phyloP scores from a whole-genome alignment of 2,797 vertebrate species.

The Cossypha dichroa region DNA sequence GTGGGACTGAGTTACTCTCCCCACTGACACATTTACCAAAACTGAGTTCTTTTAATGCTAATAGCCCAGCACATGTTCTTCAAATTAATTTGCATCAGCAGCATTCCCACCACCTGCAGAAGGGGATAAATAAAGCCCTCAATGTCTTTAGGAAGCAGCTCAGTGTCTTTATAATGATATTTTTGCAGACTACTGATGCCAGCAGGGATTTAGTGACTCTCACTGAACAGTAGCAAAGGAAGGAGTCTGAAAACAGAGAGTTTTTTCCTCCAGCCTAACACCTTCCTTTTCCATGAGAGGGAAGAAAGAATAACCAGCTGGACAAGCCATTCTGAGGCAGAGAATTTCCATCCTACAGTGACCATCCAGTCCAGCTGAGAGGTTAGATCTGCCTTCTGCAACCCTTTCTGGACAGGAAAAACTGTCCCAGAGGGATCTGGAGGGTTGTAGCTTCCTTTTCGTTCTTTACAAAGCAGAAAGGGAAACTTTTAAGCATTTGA shows the following conservation, averaged over 20 bases:
- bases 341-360: background rate
- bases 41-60: background rate
- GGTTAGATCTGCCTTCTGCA: background rate
- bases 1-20: background rate
- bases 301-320: background rate
- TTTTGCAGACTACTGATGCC: background rate
- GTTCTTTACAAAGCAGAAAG: background rate
- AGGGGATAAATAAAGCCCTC: background rate
- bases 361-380: background rate
- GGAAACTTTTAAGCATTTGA: background rate
- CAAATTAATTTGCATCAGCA: background rate
- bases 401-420: background rate
- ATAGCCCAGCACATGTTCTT: background rate
- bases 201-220: background rate
- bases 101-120: background rate
- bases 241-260: fast-evolving
- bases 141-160: background rate
- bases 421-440: background rate
- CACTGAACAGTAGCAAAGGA: background rate
- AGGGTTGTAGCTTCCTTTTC: background rate
- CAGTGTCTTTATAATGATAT: background rate
- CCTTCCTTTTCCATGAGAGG: background rate
- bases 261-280: background rate
- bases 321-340: background rate
- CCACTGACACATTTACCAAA: background rate